Evolutionary conservation across 2,888 invertebrate genomes (phyloP).

Genomic region (Cenopis cana): DNA sequence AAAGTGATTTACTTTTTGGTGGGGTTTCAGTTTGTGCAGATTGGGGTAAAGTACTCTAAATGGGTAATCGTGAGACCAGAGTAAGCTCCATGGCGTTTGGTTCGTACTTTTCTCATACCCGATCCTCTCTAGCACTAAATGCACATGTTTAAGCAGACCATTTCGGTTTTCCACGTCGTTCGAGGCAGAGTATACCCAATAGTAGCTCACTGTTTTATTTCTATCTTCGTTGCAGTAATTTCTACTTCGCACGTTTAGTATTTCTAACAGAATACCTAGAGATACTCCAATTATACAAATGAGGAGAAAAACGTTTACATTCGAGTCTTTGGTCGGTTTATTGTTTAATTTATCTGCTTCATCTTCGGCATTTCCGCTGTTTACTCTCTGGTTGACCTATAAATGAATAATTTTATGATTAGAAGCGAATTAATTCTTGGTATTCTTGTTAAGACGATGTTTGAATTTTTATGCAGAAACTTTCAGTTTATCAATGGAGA

Average conservation of each 20-base stretch:
- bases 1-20: constrained; percentile 96
- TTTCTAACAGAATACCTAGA: constrained; percentile 67
- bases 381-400: constrained; percentile 46
- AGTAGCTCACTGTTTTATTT: constrained; percentile 59
- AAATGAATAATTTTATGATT: constrained; percentile 27
- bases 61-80: constrained; percentile 98
- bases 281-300: constrained; percentile 70
- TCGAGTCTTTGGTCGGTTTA: constrained; percentile 52
- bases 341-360: constrained; percentile 36
- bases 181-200: constrained; percentile 86
- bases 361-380: constrained; percentile 45
- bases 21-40: constrained; percentile 85
- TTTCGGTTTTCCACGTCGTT: constrained; percentile 83
- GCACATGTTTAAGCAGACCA: constrained; percentile 92
- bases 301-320: constrained; percentile 64
- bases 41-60: constrained; percentile 86
- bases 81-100: constrained; percentile 90
- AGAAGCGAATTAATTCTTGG: constrained; percentile 15
- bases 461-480: constrained; percentile 32
- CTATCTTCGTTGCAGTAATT: constrained; percentile 50
- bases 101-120: constrained; percentile 88
- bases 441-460: constrained; percentile 9
- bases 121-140: constrained; percentile 89
- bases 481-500: constrained; percentile 35
- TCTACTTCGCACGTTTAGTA: constrained; percentile 62